Evolutionary conservation across 35 echinoderm and acorn worm genomes (phyloP).

Genomic region (Stichopus chloronotus): DNA sequence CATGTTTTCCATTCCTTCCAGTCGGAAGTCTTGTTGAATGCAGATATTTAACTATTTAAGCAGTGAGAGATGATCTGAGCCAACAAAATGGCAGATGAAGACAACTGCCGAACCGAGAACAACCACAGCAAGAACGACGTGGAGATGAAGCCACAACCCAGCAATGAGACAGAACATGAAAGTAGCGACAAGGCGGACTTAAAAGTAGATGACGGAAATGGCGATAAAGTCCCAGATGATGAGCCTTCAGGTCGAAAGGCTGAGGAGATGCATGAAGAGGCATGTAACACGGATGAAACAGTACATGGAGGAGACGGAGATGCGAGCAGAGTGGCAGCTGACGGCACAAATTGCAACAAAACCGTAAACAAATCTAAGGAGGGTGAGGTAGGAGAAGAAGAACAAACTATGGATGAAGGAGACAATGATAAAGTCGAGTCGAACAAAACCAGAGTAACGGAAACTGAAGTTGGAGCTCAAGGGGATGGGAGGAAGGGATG

Average conservation of each 20-base stretch:
- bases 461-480: background rate
- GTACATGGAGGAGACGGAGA: background rate
- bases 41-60: background rate
- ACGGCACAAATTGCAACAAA: background rate
- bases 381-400: background rate
- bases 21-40: no score
- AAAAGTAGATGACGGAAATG: background rate
- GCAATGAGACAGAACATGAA: background rate
- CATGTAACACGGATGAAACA: background rate
- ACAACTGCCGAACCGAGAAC: constrained; percentile 4
- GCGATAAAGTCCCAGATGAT: background rate
- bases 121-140: background rate
- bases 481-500: background rate
- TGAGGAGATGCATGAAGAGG: background rate
- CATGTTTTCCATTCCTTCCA: no score
- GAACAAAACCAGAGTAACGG: background rate
- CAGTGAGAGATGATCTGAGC: background rate
- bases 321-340: background rate
- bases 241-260: background rate
- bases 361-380: background rate
- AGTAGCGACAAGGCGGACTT: background rate
- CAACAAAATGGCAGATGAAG: background rate
- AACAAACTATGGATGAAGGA: background rate
- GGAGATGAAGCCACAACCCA: background rate
- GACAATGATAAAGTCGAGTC: background rate